Percentiles rank a stretch among this genome's conserved stretches.
These are phyloP conservation scores for Hydrochoerus hydrochaeris DNA, from an alignment of 2,113 vertebrate genomes.

Conservation along the genomic window DNA sequence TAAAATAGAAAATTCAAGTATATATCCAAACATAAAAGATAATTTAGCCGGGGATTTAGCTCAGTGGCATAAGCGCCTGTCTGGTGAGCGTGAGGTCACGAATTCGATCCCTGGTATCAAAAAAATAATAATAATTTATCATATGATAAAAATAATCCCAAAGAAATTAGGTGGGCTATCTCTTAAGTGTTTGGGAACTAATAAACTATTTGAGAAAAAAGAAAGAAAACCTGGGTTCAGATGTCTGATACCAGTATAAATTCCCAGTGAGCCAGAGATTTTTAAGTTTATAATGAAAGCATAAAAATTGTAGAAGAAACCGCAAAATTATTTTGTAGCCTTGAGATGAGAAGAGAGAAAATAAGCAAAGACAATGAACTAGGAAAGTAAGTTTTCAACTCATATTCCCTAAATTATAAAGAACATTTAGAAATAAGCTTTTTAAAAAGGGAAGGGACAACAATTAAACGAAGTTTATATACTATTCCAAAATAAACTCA, in stretches of 20 bases:
- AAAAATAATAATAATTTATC: background rate
- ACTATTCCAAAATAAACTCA: constrained; percentile 17
- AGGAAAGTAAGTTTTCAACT: background rate
- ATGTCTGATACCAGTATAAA: background rate
- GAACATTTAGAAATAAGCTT: background rate
- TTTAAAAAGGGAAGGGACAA: background rate
- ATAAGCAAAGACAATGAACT: background rate
- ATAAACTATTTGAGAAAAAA: background rate
- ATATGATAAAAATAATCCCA: constrained; percentile 31
- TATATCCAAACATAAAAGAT: background rate
- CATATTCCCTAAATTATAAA: background rate
- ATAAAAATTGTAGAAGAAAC: background rate
- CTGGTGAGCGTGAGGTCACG: no score
- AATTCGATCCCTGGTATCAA: no score
- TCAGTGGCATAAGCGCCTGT: no score
- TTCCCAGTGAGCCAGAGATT: background rate
- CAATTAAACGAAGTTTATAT: background rate
- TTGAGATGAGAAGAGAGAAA: background rate
- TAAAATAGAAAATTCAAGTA: background rate
- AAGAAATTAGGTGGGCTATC: background rate
- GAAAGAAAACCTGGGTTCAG: background rate
- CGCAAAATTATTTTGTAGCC: background rate
- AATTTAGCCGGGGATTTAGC: background rate
- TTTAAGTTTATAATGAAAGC: background rate
- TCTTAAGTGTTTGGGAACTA: background rate